Conservation (phyloP, 2,113 vertebrate genomes). For the Corapipo altera region DNA sequence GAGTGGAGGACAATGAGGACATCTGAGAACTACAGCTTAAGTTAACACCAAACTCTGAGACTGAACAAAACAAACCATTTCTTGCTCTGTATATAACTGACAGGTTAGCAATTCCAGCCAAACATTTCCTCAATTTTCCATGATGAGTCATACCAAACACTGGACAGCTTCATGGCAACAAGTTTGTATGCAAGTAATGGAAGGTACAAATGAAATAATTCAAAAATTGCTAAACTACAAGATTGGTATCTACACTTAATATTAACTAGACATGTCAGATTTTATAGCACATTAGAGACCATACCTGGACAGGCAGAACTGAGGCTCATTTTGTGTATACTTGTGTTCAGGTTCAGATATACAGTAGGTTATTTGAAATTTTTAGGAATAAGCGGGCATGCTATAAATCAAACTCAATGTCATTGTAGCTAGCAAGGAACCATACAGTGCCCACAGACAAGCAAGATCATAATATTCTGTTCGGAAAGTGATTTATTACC, state of each 20-base stretch:
- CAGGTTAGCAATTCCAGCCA: not conserved
- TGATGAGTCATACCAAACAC: not conserved
- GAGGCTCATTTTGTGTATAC: not conserved
- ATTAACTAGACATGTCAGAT: not conserved
- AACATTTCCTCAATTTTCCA: not conserved
- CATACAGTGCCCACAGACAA: not conserved
- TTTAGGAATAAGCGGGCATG: not conserved
- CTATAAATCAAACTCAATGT: not conserved
- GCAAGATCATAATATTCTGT: rapidly evolving
- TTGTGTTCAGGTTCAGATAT: not conserved
- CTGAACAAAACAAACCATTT: not conserved
- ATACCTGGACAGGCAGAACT: not conserved
- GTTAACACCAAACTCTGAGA: not conserved
- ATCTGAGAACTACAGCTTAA: not conserved
- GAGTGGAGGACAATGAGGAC: not conserved
- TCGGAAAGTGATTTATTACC: not conserved
- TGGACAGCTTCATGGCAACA: not conserved
- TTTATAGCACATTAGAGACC: not conserved
- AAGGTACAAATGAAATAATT: not conserved
- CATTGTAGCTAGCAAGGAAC: not conserved
- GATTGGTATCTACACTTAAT: not conserved
- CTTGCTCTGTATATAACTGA: not conserved
- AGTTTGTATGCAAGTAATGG: not conserved
- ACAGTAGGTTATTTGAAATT: not conserved
- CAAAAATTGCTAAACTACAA: not conserved